Conservation (phyloP, 2,888 invertebrate species). For the Axea sp. region DNA sequence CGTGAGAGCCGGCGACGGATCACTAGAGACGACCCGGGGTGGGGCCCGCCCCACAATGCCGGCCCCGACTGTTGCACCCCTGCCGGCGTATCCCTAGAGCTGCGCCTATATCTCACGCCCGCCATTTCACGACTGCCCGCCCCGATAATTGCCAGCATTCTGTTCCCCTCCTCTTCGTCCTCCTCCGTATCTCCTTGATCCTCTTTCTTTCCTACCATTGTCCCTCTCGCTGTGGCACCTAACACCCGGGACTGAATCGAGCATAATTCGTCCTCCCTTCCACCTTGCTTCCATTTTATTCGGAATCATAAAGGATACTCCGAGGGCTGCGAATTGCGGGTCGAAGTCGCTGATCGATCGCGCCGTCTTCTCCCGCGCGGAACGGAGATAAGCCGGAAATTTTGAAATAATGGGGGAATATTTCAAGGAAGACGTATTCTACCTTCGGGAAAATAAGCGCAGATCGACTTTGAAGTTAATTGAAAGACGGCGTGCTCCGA, state of each 20-base stretch:
- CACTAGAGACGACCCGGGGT: slow-evolving; percentile 39
- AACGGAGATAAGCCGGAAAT: slow-evolving; percentile 32
- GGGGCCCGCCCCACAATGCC: slow-evolving; percentile 67
- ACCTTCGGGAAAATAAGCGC: slow-evolving; percentile 20
- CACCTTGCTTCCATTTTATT: slow-evolving; percentile 14
- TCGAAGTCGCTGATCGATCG: slow-evolving; percentile 30
- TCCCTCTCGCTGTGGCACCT: slow-evolving; percentile 41
- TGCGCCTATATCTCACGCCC: slow-evolving; percentile 62
- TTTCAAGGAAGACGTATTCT: slow-evolving; percentile 16
- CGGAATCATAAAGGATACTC: slow-evolving; percentile 31
- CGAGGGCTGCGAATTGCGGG: slow-evolving; percentile 25
- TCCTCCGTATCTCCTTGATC: slow-evolving; percentile 38
- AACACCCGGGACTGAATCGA: slow-evolving; percentile 44
- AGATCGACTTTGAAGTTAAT: slow-evolving; percentile 35
- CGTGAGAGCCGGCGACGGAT: slow-evolving; percentile 62
- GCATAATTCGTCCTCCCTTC: slow-evolving; percentile 33
- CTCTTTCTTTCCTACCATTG: slow-evolving; percentile 46
- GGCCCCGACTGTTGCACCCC: slow-evolving; percentile 73
- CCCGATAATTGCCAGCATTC: slow-evolving; percentile 72
- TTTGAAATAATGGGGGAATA: slow-evolving; percentile 21
- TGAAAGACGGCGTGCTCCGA: slow-evolving; percentile 35
- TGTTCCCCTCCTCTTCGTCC: slow-evolving; percentile 8
- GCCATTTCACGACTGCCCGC: slow-evolving; percentile 68
- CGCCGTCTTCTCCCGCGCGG: slow-evolving; percentile 2
- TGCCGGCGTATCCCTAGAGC: slow-evolving; percentile 67